Evolutionary conservation across 1,140 invertebrate genomes (phyloP), one percentile per base, ranked within the genome.

Genomic region (Conus ventricosus): DNA sequence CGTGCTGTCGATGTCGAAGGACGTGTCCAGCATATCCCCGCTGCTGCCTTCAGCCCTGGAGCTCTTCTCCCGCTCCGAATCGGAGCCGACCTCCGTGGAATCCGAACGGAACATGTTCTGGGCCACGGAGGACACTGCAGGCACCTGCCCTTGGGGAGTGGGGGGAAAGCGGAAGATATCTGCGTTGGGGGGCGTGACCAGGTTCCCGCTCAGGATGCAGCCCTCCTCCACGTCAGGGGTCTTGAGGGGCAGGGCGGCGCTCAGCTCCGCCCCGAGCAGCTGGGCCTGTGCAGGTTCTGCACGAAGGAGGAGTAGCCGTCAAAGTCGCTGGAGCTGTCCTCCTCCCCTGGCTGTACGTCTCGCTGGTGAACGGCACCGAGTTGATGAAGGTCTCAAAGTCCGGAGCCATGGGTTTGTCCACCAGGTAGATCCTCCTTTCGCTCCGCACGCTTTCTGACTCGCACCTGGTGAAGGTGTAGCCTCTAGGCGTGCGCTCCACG

Each of bases 341-440:
- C 27, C 10, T 67, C 53, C 71, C 25, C 25, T n/a, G 27, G 7
- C 8, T 17, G 27, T 67, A 17, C 7, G 57, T 53, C 71, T 85
- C 84, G 71, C 84, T 85, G 20, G 84, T 85, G 25, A 71, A 85
- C 17, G 84, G 84, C 0, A 75, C 20, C 0, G 25, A 54, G 63
- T 85, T 85, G 27, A 85, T 85, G 27, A 85, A 57, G 10, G 84
- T 75, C 23, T 85, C 84, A 20, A 85, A 85, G 53, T 85, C 84
- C 71, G 84, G 84, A 20, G 23, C 27, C 20, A 85, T 23, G 8
- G 84, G 84, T n/a, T 53, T 39, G 84, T 85, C 60, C 84, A 85
- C 84, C 51, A 71, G 25, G 53, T 75, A 71, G 39, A 75, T 51
- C 53, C 84, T 71, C 17, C 84, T 39, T 51, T 85, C 84, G 23